Base-by-base conservation (phyloP, 1,140 invertebrate genomes). In the Aphis gossypii region DNA sequence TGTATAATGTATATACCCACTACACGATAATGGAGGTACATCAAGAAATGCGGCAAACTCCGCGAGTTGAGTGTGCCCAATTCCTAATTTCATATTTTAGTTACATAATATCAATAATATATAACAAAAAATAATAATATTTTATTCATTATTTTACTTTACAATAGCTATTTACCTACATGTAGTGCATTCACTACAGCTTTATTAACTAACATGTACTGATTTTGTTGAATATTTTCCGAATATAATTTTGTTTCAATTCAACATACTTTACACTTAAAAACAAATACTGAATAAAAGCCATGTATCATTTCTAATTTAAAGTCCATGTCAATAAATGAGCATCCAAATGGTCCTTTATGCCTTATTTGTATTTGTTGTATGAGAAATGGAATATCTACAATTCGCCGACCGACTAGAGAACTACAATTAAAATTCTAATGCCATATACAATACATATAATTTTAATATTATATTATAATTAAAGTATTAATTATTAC, bases 311-410 rank as follows among this genome's bases (percentile, higher is more conserved):
- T 20, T 46, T 87, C 84, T 46, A 41, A 87, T 46, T 87, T 44
- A 87, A 87, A 87, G 18, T 30, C 84, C 84, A 87, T 87, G 21
- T 87, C 84, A 87, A 87, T 87, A 46, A 87, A 87, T 23, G 84
- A 87, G 21, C 38, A 87, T 7, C 21, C 84, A 46, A 87, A 48
- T 87, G 20, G 11, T 20, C 11, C 41, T 20, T 87, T 4, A 30
- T 87, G 84, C 35, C 35, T 84, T 20, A 44, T 35, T 84, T 84
- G 83, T 20, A 84, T 84, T 84, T 84, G 83, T 84, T 87, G 1
- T 1, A 87, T 44, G 21, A 87, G 46, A 48, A 87, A 87, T 9
- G 84, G 21, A 20, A 87, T 87, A 30, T 87, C 84, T 6, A 87
- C 46, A 20, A 87, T 44, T 11, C 84, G 44, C 8, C 84, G 84